Conservation (phyloP, 1,140 invertebrate species). For the Drosophila bocqueti region DNA sequence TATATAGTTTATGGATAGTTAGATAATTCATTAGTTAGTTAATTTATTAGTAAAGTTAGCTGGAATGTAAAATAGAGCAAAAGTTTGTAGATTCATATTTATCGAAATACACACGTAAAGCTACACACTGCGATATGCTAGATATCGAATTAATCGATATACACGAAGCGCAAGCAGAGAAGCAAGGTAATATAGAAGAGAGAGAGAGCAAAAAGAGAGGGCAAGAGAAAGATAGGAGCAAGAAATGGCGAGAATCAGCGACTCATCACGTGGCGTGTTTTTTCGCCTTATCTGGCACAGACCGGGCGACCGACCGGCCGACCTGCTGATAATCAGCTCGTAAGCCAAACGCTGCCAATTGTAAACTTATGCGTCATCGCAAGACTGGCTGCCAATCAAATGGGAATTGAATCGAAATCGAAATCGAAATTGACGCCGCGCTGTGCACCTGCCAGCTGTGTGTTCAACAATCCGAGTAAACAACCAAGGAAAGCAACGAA, state of each 20-base stretch:
- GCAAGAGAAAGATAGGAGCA: constrained; percentile 10
- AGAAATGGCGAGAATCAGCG: constrained; percentile 21
- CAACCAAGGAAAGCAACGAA: constrained; percentile 49
- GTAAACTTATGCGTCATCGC: constrained; percentile 69
- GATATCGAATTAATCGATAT: constrained; percentile 32
- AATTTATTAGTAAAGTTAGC: constrained; percentile 53
- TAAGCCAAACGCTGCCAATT: constrained; percentile 60
- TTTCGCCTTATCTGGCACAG: constrained; percentile 34
- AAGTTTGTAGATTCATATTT: constrained; percentile 30
- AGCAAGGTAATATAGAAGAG: constrained; percentile 16
- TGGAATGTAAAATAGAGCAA: constrained; percentile 64
- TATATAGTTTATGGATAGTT: constrained; percentile 33
- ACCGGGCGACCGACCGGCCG: constrained; percentile 9
- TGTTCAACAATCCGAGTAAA: constrained; percentile 52
- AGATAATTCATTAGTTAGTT: constrained; percentile 27
- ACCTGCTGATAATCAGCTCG: constrained; percentile 44
- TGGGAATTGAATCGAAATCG: constrained; percentile 42
- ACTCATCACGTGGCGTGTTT: constrained; percentile 33
- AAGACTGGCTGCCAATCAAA: constrained; percentile 74
- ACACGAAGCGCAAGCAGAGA: constrained; percentile 28
- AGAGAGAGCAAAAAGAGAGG: background rate
- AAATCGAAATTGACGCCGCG: constrained; percentile 29
- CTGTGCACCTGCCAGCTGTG: constrained; percentile 64
- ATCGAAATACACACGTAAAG: constrained; percentile 40
- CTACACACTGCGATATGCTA: constrained; percentile 32